Evolutionary conservation across 2,888 invertebrate species (phyloP).

Genomic region (Hyles lineata): DNA sequence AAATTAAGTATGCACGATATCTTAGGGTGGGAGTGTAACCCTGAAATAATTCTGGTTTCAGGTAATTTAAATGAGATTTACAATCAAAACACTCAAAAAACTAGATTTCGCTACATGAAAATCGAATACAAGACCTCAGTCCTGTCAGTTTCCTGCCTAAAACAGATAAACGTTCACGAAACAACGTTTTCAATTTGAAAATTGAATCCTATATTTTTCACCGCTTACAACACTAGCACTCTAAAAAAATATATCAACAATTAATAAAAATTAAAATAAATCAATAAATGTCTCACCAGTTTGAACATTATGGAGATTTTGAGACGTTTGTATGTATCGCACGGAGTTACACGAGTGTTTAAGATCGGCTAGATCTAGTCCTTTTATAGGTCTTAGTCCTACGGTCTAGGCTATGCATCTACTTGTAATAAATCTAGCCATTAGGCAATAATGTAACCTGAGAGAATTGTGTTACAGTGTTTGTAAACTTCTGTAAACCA

Average conservation of each 20-base stretch:
- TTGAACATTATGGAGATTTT: conserved; percentile 52
- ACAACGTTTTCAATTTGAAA: no score
- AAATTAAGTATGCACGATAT: no score
- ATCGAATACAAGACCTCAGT: no score
- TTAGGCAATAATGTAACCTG: conserved; percentile 70
- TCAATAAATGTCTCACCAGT: conserved; percentile 27
- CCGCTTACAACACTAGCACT: no score
- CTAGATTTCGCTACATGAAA: no score
- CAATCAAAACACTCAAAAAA: no score
- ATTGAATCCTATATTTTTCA: no score
- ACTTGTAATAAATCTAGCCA: conserved; percentile 68
- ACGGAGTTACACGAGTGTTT: conserved; percentile 57
- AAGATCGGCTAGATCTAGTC: conserved; percentile 59
- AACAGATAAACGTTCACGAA: no score
- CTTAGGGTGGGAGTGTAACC: no score
- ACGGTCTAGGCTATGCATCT: conserved; percentile 63
- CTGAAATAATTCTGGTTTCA: no score
- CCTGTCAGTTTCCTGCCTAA: no score
- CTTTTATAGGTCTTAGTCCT: conserved; percentile 71
- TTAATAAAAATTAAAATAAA: conserved; percentile 6
- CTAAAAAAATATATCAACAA: background rate
- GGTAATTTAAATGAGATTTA: no score
- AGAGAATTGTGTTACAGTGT: conserved; percentile 37
- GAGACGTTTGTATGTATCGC: conserved; percentile 44
- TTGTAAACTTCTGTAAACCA: background rate